phyloP scores from a whole-genome alignment of 2,888 invertebrate species.

The Zaprionus obscuricornis region DNA sequence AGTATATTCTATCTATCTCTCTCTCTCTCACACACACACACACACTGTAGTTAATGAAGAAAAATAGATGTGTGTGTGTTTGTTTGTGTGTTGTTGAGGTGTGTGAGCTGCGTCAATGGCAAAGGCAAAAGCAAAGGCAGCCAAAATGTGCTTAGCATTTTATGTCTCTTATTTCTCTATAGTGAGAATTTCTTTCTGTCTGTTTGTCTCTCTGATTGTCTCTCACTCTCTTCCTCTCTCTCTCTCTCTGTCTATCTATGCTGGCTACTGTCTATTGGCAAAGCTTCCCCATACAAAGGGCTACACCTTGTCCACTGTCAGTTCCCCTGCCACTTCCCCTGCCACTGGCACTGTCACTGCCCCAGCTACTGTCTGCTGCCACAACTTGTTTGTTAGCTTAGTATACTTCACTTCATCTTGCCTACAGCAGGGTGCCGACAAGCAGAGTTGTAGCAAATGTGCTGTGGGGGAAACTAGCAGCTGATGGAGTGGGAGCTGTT shows the following conservation, averaged over 20 bases:
- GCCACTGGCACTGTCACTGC: neutral
- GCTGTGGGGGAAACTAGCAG: slow-evolving; percentile 11
- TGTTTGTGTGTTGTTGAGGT: slow-evolving; percentile 44
- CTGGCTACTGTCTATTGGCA: slow-evolving; percentile 19
- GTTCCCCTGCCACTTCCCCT: no score
- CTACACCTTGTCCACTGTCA: no score
- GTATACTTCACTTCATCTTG: slow-evolving; percentile 13
- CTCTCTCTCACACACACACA: no score
- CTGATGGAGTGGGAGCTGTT: no score
- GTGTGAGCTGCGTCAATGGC: slow-evolving; percentile 24
- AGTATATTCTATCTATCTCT: neutral
- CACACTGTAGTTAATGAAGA: slow-evolving; percentile 64
- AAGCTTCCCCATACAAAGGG: no score
- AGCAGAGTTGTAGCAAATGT: slow-evolving; percentile 28
- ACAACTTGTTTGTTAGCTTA: no score
- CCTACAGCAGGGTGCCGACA: slow-evolving; percentile 48
- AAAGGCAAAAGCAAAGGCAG: slow-evolving; percentile 23
- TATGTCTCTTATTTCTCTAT: slow-evolving; percentile 24
- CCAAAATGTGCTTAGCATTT: slow-evolving; percentile 47
- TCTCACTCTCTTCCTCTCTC: neutral
- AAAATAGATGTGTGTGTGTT: slow-evolving; percentile 59
- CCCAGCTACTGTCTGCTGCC: no score
- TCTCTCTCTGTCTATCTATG: neutral
- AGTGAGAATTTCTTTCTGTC: neutral
- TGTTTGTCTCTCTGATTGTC: slow-evolving; percentile 2